phyloP scores from a whole-genome alignment of 1,140 invertebrate genomes.

The Drosophila littoralis region DNA sequence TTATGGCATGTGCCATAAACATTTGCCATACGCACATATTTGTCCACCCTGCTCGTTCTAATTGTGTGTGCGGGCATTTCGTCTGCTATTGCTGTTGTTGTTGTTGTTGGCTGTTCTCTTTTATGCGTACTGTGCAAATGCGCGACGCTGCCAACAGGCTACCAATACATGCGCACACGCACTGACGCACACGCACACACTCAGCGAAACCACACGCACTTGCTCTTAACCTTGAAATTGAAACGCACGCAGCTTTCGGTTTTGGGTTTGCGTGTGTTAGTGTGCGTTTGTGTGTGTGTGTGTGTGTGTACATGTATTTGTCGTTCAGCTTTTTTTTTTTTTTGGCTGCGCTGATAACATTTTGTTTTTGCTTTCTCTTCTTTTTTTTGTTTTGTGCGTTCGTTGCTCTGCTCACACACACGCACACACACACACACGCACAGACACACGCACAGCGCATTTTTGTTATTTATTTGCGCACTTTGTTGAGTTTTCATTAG shows the following conservation, averaged over 20 bases:
- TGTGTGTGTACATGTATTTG: slow-evolving; percentile 44
- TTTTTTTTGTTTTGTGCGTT: slow-evolving; percentile 38
- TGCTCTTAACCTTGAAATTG: slow-evolving; percentile 79
- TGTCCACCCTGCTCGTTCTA: slow-evolving; percentile 8
- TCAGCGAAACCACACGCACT: slow-evolving; percentile 59
- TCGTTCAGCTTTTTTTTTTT: slow-evolving; percentile 43
- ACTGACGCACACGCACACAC: slow-evolving; percentile 18
- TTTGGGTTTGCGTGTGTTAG: slow-evolving; percentile 40
- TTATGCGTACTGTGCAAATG: slow-evolving; percentile 66
- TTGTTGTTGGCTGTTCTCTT: slow-evolving; percentile 33
- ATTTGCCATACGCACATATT: slow-evolving; percentile 12
- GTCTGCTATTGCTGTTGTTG: slow-evolving; percentile 14
- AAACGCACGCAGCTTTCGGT: slow-evolving; percentile 40
- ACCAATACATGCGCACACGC: slow-evolving; percentile 18
- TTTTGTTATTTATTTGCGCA: slow-evolving; percentile 34
- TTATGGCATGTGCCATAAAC: slow-evolving; percentile 48
- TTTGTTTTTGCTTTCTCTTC: slow-evolving; percentile 54
- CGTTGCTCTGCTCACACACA: slow-evolving; percentile 45
- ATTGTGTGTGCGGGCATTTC: slow-evolving; percentile 25
- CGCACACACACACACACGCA: slow-evolving; percentile 25
- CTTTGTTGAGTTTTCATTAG: slow-evolving; percentile 39
- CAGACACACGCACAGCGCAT: slow-evolving; percentile 30
- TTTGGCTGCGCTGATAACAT: slow-evolving; percentile 68
- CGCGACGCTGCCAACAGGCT: slow-evolving; percentile 29
- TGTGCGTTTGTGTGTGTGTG: slow-evolving; percentile 3